Evolutionary conservation across 2,113 vertebrate genomes (phyloP), one percentile per base, ranked within the genome.

Genomic region (Brachyistius frenatus): DNA sequence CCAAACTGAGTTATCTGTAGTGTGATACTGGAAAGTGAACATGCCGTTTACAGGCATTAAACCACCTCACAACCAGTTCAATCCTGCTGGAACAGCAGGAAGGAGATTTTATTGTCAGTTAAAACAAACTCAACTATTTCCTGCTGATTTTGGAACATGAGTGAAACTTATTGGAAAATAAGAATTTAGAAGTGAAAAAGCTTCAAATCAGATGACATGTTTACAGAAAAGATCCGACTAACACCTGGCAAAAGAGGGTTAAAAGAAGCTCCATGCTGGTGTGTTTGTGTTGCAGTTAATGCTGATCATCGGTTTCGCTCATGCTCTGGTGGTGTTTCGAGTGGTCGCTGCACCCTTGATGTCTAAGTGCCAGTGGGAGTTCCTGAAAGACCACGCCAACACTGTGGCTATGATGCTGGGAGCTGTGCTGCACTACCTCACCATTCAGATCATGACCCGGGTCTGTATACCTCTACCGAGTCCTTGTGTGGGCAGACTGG

Each of bases 351-450:
- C 90, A 0, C 95, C 95, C 0, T 1, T 94, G 31, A 85, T 98
- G 62, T 92, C 80, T 14, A 87, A 93, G 49, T 81, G 83, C 2
- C 0, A 7, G 0, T 87, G 64, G 23, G 23, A 64, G 3, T 93
- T 97, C 54, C 53, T 97, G 36, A 84, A 5, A 0, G 89, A 95
- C 2, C 76, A 94, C 0, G 95, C 96, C 76, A 91, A 91, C 89
- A 93, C 88, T 0, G 55, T 93, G 0, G 95, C 95, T 0, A 90
- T 97, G 80, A 75, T 94, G 41, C 89, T 95, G 0, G 97, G 97
- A 5, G 97, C 97, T 0, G 92, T 98, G 47, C 89, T 97, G 80
- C 98, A 99, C 86, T 99, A 98, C 5, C 0, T 97, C 53, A 97
- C 94, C 82, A 98, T 99, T 1, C 47, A 96, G 83, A 6, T 96